Evolutionary conservation across 2,113 vertebrate species (phyloP).

Genomic region (Pao palembangensis): DNA sequence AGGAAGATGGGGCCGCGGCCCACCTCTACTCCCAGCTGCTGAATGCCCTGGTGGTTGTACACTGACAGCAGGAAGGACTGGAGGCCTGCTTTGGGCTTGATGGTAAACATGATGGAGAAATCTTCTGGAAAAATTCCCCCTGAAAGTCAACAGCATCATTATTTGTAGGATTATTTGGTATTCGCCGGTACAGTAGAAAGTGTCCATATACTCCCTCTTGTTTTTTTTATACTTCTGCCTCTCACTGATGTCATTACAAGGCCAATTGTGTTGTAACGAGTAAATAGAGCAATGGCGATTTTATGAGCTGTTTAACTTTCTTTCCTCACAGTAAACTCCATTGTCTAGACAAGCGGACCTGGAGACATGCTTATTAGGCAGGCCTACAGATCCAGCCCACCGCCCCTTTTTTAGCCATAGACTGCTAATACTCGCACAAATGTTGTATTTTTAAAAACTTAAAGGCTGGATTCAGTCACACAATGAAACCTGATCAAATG

Average conservation of each 20-base stretch:
- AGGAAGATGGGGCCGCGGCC: conserved; percentile 91
- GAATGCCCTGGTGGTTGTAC: conserved; percentile 91
- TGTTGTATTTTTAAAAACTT: conserved; percentile 29
- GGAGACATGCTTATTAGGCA: conserved; percentile 36
- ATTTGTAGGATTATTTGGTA: background rate
- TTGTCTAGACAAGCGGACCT: conserved; percentile 46
- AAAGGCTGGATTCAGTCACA: conserved; percentile 27
- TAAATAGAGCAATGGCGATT: conserved; percentile 21
- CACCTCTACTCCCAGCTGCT: conserved; percentile 94
- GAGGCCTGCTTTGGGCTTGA: conserved; percentile 89
- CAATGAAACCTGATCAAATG: conserved; percentile 39
- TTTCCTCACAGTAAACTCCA: conserved; percentile 32
- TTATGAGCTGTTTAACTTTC: conserved; percentile 25
- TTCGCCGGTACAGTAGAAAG: background rate
- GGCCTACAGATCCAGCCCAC: conserved; percentile 40
- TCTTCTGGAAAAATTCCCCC: conserved; percentile 90
- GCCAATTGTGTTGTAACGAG: conserved; percentile 19
- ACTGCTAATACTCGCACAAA: conserved; percentile 47
- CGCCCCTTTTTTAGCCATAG: conserved; percentile 50
- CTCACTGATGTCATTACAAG: background rate
- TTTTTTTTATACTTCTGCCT: conserved; percentile 3
- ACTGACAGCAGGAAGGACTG: conserved; percentile 94
- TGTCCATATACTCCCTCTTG: background rate
- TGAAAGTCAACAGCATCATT: conserved; percentile 49
- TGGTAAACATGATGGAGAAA: conserved; percentile 95